Percentiles rank a stretch among this genome's conserved stretches.
phyloP scores from a whole-genome alignment of 1,140 invertebrate genomes.

The Drosophila pectinifera region DNA sequence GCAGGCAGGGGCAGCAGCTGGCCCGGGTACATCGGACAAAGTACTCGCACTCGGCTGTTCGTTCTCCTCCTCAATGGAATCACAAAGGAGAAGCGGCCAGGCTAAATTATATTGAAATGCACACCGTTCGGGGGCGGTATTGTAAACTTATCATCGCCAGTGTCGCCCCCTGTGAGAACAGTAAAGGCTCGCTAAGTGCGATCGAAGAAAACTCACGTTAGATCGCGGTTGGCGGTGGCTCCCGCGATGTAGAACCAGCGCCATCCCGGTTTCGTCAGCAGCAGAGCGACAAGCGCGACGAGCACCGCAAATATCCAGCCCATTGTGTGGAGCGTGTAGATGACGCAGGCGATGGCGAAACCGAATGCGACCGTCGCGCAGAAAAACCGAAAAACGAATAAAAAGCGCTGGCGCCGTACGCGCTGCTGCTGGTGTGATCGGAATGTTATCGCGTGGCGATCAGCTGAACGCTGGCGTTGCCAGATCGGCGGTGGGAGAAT shows the following conservation, averaged over 20 bases:
- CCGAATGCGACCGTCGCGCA: slow-evolving; percentile 71
- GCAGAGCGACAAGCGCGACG: slow-evolving; percentile 59
- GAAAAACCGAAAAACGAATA: slow-evolving; percentile 75
- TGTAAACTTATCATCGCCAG: slow-evolving; percentile 63
- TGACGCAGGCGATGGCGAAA: slow-evolving; percentile 67
- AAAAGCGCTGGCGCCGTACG: slow-evolving; percentile 62
- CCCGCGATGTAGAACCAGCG: slow-evolving; percentile 90
- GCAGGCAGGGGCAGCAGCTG: slow-evolving; percentile 3
- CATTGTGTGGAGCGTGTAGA: slow-evolving; percentile 71
- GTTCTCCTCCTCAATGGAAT: slow-evolving; percentile 55
- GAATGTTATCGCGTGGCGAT: slow-evolving; percentile 47
- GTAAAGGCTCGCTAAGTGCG: neutral
- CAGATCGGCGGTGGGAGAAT: slow-evolving; percentile 24
- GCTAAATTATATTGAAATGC: slow-evolving; percentile 72
- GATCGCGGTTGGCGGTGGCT: slow-evolving; percentile 90
- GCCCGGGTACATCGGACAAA: slow-evolving; percentile 58
- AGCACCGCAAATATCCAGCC: slow-evolving; percentile 76
- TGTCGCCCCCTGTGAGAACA: neutral
- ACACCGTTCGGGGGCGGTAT: slow-evolving; percentile 68
- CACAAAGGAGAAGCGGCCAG: slow-evolving; percentile 62
- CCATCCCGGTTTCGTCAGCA: slow-evolving; percentile 85
- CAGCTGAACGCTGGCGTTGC: slow-evolving; percentile 51
- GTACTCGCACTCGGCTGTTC: slow-evolving; percentile 46
- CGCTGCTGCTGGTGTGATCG: slow-evolving; percentile 58
- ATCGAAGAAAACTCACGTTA: slow-evolving; percentile 83